Base-by-base conservation (phyloP, 2,113 vertebrate species). In the Chamaea fasciata region DNA sequence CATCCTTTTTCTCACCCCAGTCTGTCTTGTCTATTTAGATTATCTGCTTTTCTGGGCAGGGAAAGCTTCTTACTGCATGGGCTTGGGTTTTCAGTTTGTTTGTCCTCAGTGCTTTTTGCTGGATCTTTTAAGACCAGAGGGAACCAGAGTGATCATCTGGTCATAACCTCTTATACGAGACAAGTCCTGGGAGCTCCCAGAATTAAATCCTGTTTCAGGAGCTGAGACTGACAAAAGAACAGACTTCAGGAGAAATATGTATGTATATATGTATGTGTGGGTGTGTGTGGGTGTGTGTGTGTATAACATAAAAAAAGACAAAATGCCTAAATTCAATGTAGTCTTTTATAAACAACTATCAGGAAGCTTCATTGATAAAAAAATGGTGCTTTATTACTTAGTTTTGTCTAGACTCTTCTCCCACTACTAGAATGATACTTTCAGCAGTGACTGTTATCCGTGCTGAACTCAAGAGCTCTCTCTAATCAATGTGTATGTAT, bases 21-120 rank as follows among this genome's bases (percentile, higher is more conserved):
- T 80, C 95, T 95, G 93, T 75, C 93, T 96, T 96, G 95, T 96
- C 95, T 97, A 81, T 95, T 95, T 94, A 96, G 94, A 96, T 96
- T 96, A 96, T 96, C 93, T 96, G 85, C 95, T 95, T 96, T 97
- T 73, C 88, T 94, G 88, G 76, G 41, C 93, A 96, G 41, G 26
- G 80, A 97, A 96, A 96, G 92, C 94, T 90, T 94, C 93, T 97
- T 96, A 95, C 62, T 95, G 46, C 30, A 46, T 81, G 49, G 67
- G 83, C 44, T 96, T 79, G 81, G 62, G 83, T 76, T 95, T 96
- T 92, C 52, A 67, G 83, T 75, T 90, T 95, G 86, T 89, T 90
- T 95, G 92, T 96, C 91, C 92, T 93, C 80, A 41, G 33, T 0
- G 12, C 8, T 83, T 96, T 96, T 64, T 92, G 71, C 80, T 94